Conservation (phyloP, 2,888 invertebrate genomes). For the Stenoptilia bipunctidactyla region DNA sequence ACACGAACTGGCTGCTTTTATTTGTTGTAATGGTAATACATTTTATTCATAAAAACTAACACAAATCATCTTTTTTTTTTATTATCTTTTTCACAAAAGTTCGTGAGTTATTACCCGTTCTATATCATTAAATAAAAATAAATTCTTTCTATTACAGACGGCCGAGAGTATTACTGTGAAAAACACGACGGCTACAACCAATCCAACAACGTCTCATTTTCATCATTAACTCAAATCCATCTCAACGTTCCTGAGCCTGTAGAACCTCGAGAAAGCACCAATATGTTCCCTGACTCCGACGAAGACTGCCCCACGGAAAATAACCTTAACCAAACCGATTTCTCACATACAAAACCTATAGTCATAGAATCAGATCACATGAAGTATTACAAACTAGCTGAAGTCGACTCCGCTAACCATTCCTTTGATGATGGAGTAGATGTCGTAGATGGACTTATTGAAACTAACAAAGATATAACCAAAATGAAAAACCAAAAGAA, state of each 20-base stretch:
- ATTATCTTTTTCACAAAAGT: not conserved
- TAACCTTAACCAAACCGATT: constrained; percentile 58
- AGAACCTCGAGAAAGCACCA: constrained; percentile 39
- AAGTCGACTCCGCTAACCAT: constrained; percentile 52
- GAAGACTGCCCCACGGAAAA: constrained; percentile 60
- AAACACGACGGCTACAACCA: constrained; percentile 57
- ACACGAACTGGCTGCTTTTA: too few species aligned
- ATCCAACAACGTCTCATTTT: constrained; percentile 52
- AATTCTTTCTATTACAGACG: constrained; percentile 34
- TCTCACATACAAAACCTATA: constrained; percentile 58
- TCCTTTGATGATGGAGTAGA: constrained; percentile 58
- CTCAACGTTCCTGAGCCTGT: constrained; percentile 56
- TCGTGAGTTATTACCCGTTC: too few species aligned
- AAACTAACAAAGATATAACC: constrained; percentile 27
- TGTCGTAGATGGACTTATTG: constrained; percentile 44
- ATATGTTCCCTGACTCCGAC: constrained; percentile 49
- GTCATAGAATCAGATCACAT: constrained; percentile 52
- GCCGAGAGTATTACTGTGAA: constrained; percentile 61
- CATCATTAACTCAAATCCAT: constrained; percentile 52
- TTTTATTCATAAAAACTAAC: not conserved
- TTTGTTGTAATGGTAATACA: too few species aligned
- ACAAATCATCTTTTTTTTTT: not conserved
- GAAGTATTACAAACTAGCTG: constrained; percentile 41
- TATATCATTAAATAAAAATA: not conserved
- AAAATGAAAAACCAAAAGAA: constrained; percentile 37